Evolutionary conservation across 2,888 invertebrate species (phyloP).

Genomic region (Eilema griseolum): DNA sequence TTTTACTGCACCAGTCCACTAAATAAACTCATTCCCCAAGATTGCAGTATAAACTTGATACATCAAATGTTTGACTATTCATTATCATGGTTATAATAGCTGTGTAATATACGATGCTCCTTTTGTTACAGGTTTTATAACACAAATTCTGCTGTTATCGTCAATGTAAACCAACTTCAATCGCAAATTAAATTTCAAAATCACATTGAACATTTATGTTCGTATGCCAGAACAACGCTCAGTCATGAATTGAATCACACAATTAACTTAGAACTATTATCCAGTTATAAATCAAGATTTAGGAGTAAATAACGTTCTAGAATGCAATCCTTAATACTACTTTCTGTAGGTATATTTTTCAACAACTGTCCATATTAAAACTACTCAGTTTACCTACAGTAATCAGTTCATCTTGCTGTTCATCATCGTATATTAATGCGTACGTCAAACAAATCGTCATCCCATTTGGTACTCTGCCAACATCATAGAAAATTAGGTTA

Average conservation of each 20-base stretch:
- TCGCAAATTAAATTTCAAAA: not conserved
- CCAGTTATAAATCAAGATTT: too few relatives aligned
- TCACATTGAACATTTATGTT: not conserved
- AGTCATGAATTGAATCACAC: too few relatives aligned
- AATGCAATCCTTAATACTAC: too few relatives aligned
- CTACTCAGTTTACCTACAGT: too few relatives aligned
- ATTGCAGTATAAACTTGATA: slow-evolving; percentile 61
- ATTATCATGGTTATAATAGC: slow-evolving; percentile 52
- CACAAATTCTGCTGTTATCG: slow-evolving; percentile 55
- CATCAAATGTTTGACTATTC: slow-evolving; percentile 61
- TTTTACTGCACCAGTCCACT: slow-evolving; percentile 11
- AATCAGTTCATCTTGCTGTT: too few relatives aligned
- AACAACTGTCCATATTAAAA: too few relatives aligned
- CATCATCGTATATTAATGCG: not conserved
- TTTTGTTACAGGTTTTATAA: slow-evolving; percentile 59
- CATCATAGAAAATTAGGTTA: not conserved
- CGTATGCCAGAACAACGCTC: too few relatives aligned
- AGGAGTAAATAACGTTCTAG: too few relatives aligned
- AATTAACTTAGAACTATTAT: too few relatives aligned
- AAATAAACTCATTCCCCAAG: slow-evolving; percentile 44
- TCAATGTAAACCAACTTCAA: slow-evolving; percentile 22
- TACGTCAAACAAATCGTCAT: not conserved
- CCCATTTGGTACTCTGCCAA: not conserved
- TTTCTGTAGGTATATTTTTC: too few relatives aligned
- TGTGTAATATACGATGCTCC: slow-evolving; percentile 47